These are phyloP conservation scores for Hypomecis atomaria DNA, from an alignment of 2,888 invertebrate genomes.

Conservation along the genomic window DNA sequence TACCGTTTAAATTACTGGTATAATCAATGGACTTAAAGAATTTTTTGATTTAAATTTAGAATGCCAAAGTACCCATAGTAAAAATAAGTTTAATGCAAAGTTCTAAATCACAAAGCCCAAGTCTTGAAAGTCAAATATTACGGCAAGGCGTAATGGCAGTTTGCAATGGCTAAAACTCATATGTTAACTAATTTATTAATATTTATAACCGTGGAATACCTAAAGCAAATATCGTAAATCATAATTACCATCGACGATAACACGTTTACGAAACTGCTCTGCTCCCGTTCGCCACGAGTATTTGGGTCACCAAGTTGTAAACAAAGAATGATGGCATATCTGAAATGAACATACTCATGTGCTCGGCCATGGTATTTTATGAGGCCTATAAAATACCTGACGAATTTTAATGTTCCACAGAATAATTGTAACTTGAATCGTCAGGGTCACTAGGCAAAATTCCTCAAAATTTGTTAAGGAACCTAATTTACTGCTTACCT, in stretches of 20 bases:
- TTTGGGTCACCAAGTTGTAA: constrained; percentile 37
- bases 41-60: too few species aligned
- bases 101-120: constrained; percentile 10
- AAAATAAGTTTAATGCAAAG: background rate
- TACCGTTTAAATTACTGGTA: too few species aligned
- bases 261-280: constrained; percentile 41
- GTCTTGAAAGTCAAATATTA: constrained; percentile 23
- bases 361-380: constrained; percentile 1
- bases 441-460: background rate
- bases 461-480: background rate
- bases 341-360: constrained; percentile 13
- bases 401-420: constrained; percentile 6
- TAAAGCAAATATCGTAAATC: constrained; percentile 43
- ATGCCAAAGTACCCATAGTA: too few species aligned
- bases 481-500: too few species aligned
- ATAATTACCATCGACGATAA: constrained; percentile 41
- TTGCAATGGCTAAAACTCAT: constrained; percentile 24
- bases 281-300: constrained; percentile 36
- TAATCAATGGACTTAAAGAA: too few species aligned
- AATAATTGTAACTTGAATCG: background rate
- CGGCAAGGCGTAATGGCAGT: constrained; percentile 22
- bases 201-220: constrained; percentile 36
- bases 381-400: constrained; percentile 11
- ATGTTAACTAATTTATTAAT: constrained; percentile 32
- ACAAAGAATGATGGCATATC: constrained; percentile 34